Evolutionary conservation across 2,113 vertebrate species (phyloP).

Genomic region (Callochromis pleurospilus): DNA sequence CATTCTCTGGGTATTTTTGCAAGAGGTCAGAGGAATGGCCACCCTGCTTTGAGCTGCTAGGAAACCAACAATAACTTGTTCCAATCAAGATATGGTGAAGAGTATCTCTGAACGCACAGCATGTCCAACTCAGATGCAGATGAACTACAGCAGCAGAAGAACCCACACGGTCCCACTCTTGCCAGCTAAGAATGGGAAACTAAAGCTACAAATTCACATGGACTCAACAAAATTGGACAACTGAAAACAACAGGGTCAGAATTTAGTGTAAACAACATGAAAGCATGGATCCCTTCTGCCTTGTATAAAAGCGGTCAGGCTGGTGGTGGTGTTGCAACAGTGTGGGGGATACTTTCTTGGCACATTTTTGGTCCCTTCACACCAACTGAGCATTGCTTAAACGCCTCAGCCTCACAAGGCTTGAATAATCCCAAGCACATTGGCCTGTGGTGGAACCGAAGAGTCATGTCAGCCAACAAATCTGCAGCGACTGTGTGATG

Average conservation of each 20-base stretch:
- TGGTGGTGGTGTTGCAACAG: not conserved
- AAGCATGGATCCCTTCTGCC: not conserved
- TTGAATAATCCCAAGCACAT: not conserved
- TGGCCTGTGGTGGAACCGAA: not conserved
- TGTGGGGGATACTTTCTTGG: not conserved
- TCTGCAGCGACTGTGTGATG: not conserved
- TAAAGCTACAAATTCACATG: not conserved
- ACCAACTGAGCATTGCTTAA: not conserved
- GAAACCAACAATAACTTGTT: not conserved
- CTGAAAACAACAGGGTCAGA: not conserved
- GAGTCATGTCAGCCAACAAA: not conserved
- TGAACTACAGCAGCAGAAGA: not conserved
- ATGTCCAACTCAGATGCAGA: not conserved
- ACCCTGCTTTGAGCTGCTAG: not conserved
- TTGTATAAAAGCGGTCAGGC: not conserved
- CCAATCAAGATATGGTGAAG: not conserved
- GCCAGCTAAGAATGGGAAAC: not conserved
- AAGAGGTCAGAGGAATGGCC: not conserved
- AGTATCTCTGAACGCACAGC: not conserved
- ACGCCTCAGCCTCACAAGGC: not conserved
- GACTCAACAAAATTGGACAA: not conserved
- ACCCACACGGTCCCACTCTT: not conserved
- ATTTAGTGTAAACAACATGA: not conserved
- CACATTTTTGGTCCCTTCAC: not conserved
- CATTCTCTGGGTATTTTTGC: not conserved